A percentile compares a stretch with the other conserved stretches of the same genome.
Conservation (phyloP, 2,797 vertebrate species). For the Melopsittacus undulatus region DNA sequence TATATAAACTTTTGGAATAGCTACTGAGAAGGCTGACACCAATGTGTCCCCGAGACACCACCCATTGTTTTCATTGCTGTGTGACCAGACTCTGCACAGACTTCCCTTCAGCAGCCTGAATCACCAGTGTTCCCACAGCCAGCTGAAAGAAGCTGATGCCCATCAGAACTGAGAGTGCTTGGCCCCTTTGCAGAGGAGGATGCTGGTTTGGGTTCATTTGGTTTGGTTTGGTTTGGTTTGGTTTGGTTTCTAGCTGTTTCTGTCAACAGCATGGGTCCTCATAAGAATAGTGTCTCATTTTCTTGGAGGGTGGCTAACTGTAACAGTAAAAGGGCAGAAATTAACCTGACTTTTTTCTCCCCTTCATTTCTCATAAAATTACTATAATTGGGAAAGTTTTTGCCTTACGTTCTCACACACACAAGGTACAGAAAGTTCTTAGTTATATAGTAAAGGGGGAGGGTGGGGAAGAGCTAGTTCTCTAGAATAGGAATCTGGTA, state of each 20-base stretch:
- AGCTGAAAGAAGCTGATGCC: background rate
- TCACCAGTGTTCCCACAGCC: background rate
- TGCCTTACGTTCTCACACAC: background rate
- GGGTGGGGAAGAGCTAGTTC: background rate
- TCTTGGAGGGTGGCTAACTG: background rate
- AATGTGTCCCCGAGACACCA: accelerated
- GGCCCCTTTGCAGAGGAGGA: background rate
- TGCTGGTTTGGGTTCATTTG: accelerated
- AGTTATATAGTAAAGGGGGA: background rate
- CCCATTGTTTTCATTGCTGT: background rate
- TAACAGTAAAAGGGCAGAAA: background rate
- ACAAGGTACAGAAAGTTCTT: background rate
- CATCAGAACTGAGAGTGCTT: background rate
- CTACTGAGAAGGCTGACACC: background rate
- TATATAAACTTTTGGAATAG: background rate
- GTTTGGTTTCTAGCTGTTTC: background rate
- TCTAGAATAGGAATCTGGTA: background rate
- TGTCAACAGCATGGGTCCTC: background rate
- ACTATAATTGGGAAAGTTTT: background rate
- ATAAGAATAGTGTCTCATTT: background rate
- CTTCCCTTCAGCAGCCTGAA: background rate
- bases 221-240: accelerated
- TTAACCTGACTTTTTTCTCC: background rate
- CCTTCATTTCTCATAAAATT: background rate
- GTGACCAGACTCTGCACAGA: background rate